phyloP scores from a whole-genome alignment of 2,888 invertebrate species.

The Flabesymbios commensalis region DNA sequence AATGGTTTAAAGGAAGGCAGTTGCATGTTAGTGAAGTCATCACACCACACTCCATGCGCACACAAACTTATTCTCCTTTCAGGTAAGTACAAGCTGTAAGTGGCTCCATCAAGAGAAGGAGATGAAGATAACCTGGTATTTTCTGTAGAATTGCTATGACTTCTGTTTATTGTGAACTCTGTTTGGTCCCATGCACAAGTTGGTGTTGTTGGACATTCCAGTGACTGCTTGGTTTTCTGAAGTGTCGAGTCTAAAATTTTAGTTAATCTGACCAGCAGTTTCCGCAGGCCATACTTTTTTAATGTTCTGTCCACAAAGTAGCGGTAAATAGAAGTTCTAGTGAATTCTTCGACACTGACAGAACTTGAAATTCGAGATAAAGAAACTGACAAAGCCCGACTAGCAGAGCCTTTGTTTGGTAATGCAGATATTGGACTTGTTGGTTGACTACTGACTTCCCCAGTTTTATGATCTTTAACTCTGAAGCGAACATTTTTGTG shows the following conservation, averaged over 20 bases:
- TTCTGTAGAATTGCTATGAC: no score
- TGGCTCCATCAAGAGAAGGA: constrained; percentile 7
- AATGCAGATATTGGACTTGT: constrained; percentile 36
- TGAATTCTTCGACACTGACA: constrained; percentile 48
- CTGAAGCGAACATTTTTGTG: constrained; percentile 7
- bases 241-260: constrained; percentile 57
- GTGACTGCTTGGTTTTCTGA: constrained; percentile 50
- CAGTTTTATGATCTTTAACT: neutral
- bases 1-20: constrained; percentile 82
- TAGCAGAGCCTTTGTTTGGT: neutral
- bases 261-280: constrained; percentile 77
- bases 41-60: constrained; percentile 13
- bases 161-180: no score
- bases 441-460: constrained; percentile 24
- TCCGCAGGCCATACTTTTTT: constrained; percentile 78
- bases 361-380: constrained; percentile 51
- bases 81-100: neutral
- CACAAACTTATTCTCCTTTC: neutral
- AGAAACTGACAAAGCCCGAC: constrained; percentile 37
- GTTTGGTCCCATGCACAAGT: no score
- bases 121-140: neutral
- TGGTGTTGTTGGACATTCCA: constrained; percentile 41
- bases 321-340: constrained; percentile 61
- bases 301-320: constrained; percentile 85
- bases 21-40: constrained; percentile 67